Percentiles rank a stretch among this genome's conserved stretches.
Conservation (phyloP, 2,888 invertebrate species). For the Mythimna ferrago region DNA sequence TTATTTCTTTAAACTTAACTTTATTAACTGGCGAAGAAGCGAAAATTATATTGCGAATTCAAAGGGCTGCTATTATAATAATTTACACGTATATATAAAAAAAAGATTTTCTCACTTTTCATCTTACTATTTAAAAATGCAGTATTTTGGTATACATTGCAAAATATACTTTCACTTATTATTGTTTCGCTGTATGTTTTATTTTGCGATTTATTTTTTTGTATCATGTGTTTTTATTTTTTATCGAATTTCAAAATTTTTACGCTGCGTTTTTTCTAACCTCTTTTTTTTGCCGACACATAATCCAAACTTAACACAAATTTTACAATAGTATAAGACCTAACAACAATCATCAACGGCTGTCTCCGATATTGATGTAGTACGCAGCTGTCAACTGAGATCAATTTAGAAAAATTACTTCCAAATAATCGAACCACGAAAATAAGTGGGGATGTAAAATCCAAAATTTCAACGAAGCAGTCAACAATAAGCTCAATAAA, state of each 20-base stretch:
- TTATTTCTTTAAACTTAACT: slow-evolving; percentile 81
- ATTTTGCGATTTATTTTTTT: slow-evolving; percentile 44
- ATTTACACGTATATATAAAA: slow-evolving; percentile 64
- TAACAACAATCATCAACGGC: slow-evolving; percentile 86
- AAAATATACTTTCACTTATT: slow-evolving; percentile 75
- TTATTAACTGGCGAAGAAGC: slow-evolving; percentile 84
- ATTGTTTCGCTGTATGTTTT: slow-evolving; percentile 83
- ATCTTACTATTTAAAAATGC: slow-evolving; percentile 89
- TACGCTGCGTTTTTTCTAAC: slow-evolving; percentile 69
- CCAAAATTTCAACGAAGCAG: slow-evolving; percentile 77
- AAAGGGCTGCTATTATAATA: slow-evolving; percentile 69
- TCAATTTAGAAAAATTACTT: slow-evolving; percentile 83
- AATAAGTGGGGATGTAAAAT: slow-evolving; percentile 78
- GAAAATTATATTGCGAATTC: slow-evolving; percentile 76
- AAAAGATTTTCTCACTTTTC: slow-evolving; percentile 85
- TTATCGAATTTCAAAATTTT: slow-evolving; percentile 63
- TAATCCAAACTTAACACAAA: slow-evolving; percentile 86
- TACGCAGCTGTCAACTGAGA: slow-evolving; percentile 88
- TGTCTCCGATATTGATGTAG: slow-evolving; percentile 81
- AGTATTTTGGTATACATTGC: slow-evolving; percentile 91
- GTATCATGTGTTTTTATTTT: slow-evolving; percentile 35
- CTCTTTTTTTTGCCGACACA: slow-evolving; percentile 86
- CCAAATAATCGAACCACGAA: slow-evolving; percentile 75
- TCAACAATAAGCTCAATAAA: slow-evolving; percentile 81
- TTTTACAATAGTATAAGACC: slow-evolving; percentile 73